Evolutionary conservation across 2,888 invertebrate genomes (phyloP).

Genomic region (Drosophila pseudotalamancana): DNA sequence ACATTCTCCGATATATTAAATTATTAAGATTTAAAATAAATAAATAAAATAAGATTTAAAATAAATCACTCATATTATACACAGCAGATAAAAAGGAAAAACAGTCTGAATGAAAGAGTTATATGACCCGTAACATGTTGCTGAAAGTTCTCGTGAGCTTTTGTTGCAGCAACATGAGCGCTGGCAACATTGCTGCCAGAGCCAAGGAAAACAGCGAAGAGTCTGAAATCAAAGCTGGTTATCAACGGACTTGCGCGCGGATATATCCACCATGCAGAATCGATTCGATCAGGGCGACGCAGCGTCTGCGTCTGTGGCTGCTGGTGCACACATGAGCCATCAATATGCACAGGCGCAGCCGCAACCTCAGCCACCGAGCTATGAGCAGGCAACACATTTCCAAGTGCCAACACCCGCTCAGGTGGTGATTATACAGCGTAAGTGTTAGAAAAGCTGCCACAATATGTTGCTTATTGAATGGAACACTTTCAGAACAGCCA

Average conservation of each 20-base stretch:
- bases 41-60: too few relatives aligned
- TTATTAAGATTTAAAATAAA: too few relatives aligned
- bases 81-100: too few relatives aligned
- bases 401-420: conserved; percentile 37
- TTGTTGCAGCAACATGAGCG: neutral
- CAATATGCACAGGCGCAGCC: conserved; percentile 18
- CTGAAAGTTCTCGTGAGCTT: too few relatives aligned
- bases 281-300: neutral
- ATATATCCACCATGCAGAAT: conserved; percentile 28
- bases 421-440: conserved; percentile 82
- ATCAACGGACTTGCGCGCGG: conserved; percentile 30
- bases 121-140: too few relatives aligned
- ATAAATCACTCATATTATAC: too few relatives aligned
- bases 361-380: conserved; percentile 68
- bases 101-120: too few relatives aligned
- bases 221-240: conserved; percentile 19
- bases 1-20: too few relatives aligned
- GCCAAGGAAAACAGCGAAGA: neutral
- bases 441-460: too few relatives aligned
- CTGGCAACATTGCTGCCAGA: conserved; percentile 30
- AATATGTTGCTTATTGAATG: neutral
- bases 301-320: too few relatives aligned
- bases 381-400: conserved; percentile 76
- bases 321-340: neutral
- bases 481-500: conserved; percentile 58